These are phyloP conservation scores for Sebastes nivosus DNA, from an alignment of 2,797 vertebrate species.

Conservation along the genomic window DNA sequence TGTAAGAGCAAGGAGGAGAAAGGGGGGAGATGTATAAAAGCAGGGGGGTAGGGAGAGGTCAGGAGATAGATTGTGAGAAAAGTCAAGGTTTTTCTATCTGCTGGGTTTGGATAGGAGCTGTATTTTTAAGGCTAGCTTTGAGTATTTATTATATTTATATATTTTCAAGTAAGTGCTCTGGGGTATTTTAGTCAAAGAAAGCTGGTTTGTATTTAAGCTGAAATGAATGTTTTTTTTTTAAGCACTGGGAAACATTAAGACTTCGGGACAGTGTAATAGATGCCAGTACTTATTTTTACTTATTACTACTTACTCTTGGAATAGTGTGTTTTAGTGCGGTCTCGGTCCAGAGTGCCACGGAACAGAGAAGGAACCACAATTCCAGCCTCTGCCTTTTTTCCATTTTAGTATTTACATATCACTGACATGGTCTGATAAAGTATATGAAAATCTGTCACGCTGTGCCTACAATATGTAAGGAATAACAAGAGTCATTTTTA, in stretches of 20 bases:
- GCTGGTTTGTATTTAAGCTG: conserved; percentile 29
- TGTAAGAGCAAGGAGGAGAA: conserved; percentile 19
- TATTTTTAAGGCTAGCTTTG: conserved; percentile 50
- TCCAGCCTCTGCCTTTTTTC: conserved; percentile 33
- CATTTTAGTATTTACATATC: conserved; percentile 34
- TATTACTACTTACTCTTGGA: conserved; percentile 41
- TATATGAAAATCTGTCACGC: neutral
- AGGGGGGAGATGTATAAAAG: conserved; percentile 11
- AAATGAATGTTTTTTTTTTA: conserved; percentile 16
- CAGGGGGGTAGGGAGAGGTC: conserved; percentile 61
- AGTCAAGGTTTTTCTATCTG: conserved; percentile 70
- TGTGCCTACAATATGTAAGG: neutral
- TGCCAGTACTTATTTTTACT: conserved; percentile 54
- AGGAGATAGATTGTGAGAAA: conserved; percentile 67
- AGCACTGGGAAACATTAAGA: conserved; percentile 44
- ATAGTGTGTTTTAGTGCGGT: conserved; percentile 49
- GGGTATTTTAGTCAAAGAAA: conserved; percentile 34
- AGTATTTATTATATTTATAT: conserved; percentile 47
- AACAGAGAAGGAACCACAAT: conserved; percentile 23
- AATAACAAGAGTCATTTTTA: neutral
- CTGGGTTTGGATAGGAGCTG: conserved; percentile 39
- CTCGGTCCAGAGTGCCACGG: conserved; percentile 14
- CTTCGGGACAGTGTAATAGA: conserved; percentile 32
- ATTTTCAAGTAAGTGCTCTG: conserved; percentile 27
- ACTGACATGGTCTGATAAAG: conserved; percentile 1